Evolutionary conservation across 2,113 vertebrate genomes (phyloP), one percentile per base, ranked within the genome.

Genomic region (Electrona antarctica): DNA sequence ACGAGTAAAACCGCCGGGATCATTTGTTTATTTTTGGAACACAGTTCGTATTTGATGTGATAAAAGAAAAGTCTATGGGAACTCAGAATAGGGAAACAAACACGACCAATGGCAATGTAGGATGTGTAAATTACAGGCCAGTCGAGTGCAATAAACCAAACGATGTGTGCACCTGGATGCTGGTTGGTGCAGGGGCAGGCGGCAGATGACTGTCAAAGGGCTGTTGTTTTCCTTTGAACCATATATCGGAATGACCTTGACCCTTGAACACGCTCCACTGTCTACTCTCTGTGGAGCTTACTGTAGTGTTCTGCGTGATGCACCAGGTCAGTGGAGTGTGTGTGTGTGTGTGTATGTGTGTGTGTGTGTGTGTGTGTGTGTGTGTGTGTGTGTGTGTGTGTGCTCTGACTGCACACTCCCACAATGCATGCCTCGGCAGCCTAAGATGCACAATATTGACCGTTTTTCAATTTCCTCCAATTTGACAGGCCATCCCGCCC

Each of bases 391-490:
- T 28, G 14, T 2, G 33, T 41, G 57, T 10, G 4, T 64, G 64
- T 67, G 15, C 61, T 51, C 3, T 21, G 21, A 14, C 54, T 47
- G 33, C 33, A 41, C 33, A 46, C 74, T 73, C 14, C 54, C 78
- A 77, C 76, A 69, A 75, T 64, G 28, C 49, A 75, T 64, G 28
- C 56, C 11, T n/a, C 45, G 28, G 67, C 58, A 13, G 64, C 60
- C 78, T 6, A 48, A 46, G 77, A 83, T 60, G 71, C 62, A 29
- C 41, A 10, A 58, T 80, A 82, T 77, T 46, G 84, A 84, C 79
- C 67, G 79, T 79, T 86, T 41, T 88, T 88, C 87, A 79, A 83
- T 91, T 88, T 88, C 80, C 86, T 83, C 76, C 76, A 7, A 59
- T 70, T 65, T 83, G 85, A 87, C 89, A 85, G 78, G 58, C 68